Evolutionary conservation across 2,888 invertebrate genomes (phyloP), one percentile per base, ranked within the genome.

Genomic region (Phyllotreta cruciferae): DNA sequence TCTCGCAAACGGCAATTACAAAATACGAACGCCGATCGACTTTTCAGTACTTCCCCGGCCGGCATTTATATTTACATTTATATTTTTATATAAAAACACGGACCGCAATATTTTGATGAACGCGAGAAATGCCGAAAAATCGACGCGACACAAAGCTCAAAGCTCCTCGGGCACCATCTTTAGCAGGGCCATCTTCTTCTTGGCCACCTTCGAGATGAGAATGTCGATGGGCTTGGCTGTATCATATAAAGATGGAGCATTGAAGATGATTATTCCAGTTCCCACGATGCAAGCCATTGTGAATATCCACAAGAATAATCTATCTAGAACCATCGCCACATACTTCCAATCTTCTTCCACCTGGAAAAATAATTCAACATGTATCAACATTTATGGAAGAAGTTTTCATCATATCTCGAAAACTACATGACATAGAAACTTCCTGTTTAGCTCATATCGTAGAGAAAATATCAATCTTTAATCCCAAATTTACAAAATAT

Each of bases 341-440:
- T 96, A 98, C 82, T 97, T 97, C 98, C 98, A 98, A 83, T 98
- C 98, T 83, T 96, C 96, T 82, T 93, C 93, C 77, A 95, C 93
- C 94, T 94, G 83, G 1, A 82, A 79, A 56, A 1, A 41, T 8
- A 38, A 38, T 7, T 38, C 6, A 38, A 38, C 6, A 7, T 7
- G 9, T 38, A 38, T 7, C 8, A 38, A 38, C 6, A 38, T n/a
- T n/a, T n/a, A n/a, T n/a, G n/a, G n/a, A n/a, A n/a, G n/a, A n/a
- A n/a, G n/a, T n/a, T n/a, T n/a, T n/a, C n/a, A n/a, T n/a, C n/a
- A n/a, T n/a, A n/a, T n/a, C n/a, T n/a, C n/a, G n/a, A n/a, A n/a
- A n/a, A n/a, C n/a, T n/a, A n/a, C n/a, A n/a, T n/a, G n/a, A n/a
- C n/a, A n/a, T n/a, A n/a, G n/a, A n/a, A n/a, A n/a, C n/a, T n/a